These are phyloP conservation scores for Novumbra hubbsi DNA, from an alignment of 2,797 vertebrate genomes.

Conservation along the genomic window DNA sequence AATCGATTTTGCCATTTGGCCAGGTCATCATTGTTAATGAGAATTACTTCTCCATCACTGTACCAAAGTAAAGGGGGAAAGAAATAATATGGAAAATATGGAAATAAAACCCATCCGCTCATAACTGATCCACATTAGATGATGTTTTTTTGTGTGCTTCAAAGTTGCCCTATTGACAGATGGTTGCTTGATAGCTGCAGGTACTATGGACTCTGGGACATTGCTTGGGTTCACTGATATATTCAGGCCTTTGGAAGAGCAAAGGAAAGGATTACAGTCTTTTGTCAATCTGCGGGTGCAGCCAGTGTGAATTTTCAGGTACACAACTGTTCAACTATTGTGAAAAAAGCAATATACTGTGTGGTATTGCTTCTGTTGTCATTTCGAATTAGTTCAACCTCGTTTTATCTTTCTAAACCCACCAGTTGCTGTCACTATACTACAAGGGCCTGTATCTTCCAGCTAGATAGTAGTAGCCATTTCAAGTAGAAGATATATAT, in stretches of 20 bases:
- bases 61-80: too few relatives aligned
- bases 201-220: constrained; percentile 88
- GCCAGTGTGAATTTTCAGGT: constrained; percentile 86
- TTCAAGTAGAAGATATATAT: too few relatives aligned
- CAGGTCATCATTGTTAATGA: too few relatives aligned
- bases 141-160: too few relatives aligned
- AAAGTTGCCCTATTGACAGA: too few relatives aligned
- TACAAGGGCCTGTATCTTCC: constrained; percentile 83
- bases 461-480: too few relatives aligned
- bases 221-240: constrained; percentile 88
- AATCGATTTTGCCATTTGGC: too few relatives aligned
- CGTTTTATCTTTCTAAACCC: constrained; percentile 5
- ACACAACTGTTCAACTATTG: constrained; percentile 1
- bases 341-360: background rate
- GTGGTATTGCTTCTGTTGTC: background rate
- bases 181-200: constrained; percentile 63
- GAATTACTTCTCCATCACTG: too few relatives aligned
- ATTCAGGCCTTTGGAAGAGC: constrained; percentile 85
- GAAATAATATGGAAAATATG: too few relatives aligned
- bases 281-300: constrained; percentile 84
- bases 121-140: too few relatives aligned
- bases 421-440: constrained; percentile 78
- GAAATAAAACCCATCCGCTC: too few relatives aligned
- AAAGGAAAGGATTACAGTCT: constrained; percentile 84
- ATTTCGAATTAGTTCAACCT: too few relatives aligned